Evolutionary conservation across 2,888 invertebrate genomes (phyloP), one percentile per base, ranked within the genome.

Genomic region (Amphipyra tragopoginis): DNA sequence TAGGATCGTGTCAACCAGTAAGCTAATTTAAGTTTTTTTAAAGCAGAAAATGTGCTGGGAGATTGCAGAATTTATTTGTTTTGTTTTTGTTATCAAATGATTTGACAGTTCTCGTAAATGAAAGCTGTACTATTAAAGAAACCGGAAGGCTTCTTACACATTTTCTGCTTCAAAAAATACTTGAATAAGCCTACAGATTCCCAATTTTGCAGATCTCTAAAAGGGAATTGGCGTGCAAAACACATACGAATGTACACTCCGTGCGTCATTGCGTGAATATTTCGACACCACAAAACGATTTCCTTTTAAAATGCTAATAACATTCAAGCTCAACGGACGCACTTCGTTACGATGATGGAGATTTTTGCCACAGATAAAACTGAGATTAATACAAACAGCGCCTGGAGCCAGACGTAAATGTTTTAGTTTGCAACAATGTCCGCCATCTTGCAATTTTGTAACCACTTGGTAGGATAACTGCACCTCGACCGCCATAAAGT

Each of bases 401-500:
- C 54, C 75, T 48, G 63, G 55, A 63, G 63, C n/a, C 38, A 44
- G 21, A 42, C 14, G 15, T 70, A 29, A 50, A 55, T 51, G 51
- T 45, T 61, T 45, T 15, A 63, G 60, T 70, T 51, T 53, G 70
- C 65, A 65, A 65, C 80, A 54, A 38, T 45, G 70, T 70, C 58
- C 29, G 54, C 58, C 55, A 64, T 70, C 39, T 77, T 65, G 59
- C 59, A 68, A 68, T 51, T 62, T 58, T 65, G 57, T 65, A 59
- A 63, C 54, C 53, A 48, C 58, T 69, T 42, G 43, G 55, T 44
- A 53, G 62, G 61, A 61, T 79, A 61, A 71, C 66, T 69, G 67
- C 58, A 70, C 43, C 38, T 61, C 47, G 54, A 78, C 80, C 81
- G 75, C 65, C 77, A 79, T 85, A 84, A 85, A 83, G 65, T 66